Percentiles rank a stretch among this genome's conserved stretches.
Conservation (phyloP, 2,113 vertebrate species). For the Cyprinodon tularosa region DNA sequence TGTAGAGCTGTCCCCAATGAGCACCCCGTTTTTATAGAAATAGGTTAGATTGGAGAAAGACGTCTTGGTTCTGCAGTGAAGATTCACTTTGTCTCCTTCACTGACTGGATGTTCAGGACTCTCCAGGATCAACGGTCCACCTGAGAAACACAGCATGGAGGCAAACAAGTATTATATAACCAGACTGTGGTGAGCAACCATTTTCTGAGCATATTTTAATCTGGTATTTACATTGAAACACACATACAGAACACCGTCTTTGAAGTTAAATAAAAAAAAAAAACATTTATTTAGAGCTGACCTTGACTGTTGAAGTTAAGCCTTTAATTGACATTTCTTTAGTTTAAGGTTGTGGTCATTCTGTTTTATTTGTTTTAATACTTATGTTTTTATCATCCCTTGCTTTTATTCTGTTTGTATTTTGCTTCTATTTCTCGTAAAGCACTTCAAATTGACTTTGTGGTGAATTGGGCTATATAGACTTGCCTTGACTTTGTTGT, state of each 20-base stretch:
- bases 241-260: background rate
- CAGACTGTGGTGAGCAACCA: background rate
- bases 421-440: too few species aligned
- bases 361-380: too few species aligned
- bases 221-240: background rate
- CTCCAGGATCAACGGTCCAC: conserved; percentile 20
- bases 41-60: background rate
- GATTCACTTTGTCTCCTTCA: conserved; percentile 15
- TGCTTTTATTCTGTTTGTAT: too few species aligned
- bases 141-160: conserved; percentile 7
- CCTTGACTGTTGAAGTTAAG: too few species aligned
- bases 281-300: too few species aligned
- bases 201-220: background rate
- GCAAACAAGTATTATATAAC: background rate
- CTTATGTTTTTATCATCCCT: too few species aligned
- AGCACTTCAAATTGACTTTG: too few species aligned
- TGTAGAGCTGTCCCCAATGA: background rate
- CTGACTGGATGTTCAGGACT: background rate
- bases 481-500: too few species aligned
- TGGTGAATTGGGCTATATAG: too few species aligned
- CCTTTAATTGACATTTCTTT: too few species aligned
- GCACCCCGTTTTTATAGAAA: conserved; percentile 4
- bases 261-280: too few species aligned
- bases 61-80: background rate
- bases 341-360: too few species aligned